Base-by-base conservation (phyloP, 2,888 invertebrate genomes). In the Elegia similella region DNA sequence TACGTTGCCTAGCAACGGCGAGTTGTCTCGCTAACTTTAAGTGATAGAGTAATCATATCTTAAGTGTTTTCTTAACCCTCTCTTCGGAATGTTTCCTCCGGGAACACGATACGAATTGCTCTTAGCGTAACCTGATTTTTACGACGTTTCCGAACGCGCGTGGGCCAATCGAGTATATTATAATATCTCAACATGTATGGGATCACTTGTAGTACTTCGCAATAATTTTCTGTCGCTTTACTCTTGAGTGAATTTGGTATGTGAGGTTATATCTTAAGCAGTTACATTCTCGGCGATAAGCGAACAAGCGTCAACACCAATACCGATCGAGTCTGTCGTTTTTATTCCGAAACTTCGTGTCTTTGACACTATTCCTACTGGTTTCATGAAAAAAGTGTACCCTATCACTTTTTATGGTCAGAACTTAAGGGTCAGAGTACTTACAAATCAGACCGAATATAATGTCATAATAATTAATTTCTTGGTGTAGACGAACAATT, bases 11-110 rank as follows among this genome's bases (percentile, higher is more conserved):
- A 76, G 81, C 83, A 75, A 80, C 81, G 73, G 70, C 55, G 66
- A 62, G 60, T 58, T 43, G 42, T 53, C 60, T 52, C 62, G 38
- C 38, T 56, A 68, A 70, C 65, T 63, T 64, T 87, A 86, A 82
- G 86, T 81, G 78, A 84, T 87, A 87, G 82, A 82, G 62, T 88
- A 82, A 85, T 82, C 87, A 87, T 88, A 88, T 88, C 87, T 79
- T 85, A 85, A 86, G 83, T 80, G 81, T 82, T 86, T 85, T 66
- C 68, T 72, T 77, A 78, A 78, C 76, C 71, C 76, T 76, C 78
- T 76, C 76, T 76, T 75, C 72, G 73, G 69, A 72, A 77, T 76
- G 77, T 73, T 69, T 78, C 72, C 66, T 70, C 75, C 78, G 85
- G 84, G 82, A 82, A 76, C 82, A 80, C 69, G 68, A 66, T 73